Evolutionary conservation across 2,797 vertebrate species (phyloP), one percentile per base, ranked within the genome.

Genomic region (Tadarida brasiliensis): DNA sequence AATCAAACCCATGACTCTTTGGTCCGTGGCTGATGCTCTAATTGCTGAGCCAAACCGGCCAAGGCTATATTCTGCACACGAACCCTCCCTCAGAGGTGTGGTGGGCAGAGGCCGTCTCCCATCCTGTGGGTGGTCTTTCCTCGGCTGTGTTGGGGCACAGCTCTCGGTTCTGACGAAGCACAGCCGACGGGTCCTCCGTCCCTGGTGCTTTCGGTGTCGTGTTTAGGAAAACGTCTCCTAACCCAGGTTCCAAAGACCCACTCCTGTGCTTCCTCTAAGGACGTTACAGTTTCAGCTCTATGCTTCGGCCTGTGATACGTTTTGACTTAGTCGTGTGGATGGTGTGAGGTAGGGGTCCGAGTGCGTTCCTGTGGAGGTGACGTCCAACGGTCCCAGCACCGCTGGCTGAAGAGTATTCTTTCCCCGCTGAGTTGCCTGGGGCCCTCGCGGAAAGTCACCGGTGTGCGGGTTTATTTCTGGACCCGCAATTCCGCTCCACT

Each of bases 401-500:
- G 1, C 6, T 3, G 68, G n/a, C 1, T n/a, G 57, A 15, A 3
- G 33, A 7, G 28, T 47, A 1, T 24, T 7, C 9, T 56, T 17
- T 22, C 24, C 30, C 67, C 2, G 0, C 2, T 5, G n/a, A 30
- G 0, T 9, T 35, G 49, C 30, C 82, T 15, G 12, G 24, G 15
- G 0, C 7, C 76, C 61, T 59, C 11, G 44, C 5, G 33, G 74
- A 19, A 74, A 77, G n/a, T 24, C 63, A 0, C n/a, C 20, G 22
- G 3, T 0, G 1, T 4, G 39, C 19, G 56, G 24, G 28, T 5
- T 19, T 28, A 5, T 24, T 59, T 83, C 80, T 54, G 71, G 63
- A 6, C 33, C 16, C 16, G 33, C 9, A 3, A 0, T 28, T 17
- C n/a, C 14, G 0, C 20, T 17, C 16, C 12, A 0, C 0, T 15